Base-by-base conservation (phyloP, 2,113 vertebrate species). In the Ciconia boyciana region DNA sequence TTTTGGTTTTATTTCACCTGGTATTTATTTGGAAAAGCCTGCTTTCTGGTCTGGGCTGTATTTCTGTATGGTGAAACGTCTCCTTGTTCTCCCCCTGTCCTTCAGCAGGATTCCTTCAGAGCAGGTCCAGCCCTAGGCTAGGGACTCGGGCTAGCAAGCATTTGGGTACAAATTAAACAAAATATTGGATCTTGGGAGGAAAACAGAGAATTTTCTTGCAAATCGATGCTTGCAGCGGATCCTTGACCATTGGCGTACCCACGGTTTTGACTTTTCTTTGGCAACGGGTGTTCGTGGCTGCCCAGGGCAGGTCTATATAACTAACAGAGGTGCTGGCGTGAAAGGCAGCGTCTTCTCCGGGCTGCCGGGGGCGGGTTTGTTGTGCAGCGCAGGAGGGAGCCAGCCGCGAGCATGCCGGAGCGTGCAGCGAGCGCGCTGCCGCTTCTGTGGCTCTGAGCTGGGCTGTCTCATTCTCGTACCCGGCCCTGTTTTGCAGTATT, bases 401-500 rank as follows among this genome's bases (percentile, higher is more conserved):
- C 46, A 25, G 58, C n/a, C 31, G 4, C 3, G 26, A 25, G 36
- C 9, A 5, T 36, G 48, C 46, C 8, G 11, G 32, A 26, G 16
- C 12, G 25, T 8, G 46, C 34, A 10, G 58, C 4, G 8, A 10
- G 32, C 10, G 7, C 19, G 14, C 8, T 13, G 39, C 34, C 21
- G 3, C 28, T 74, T 14, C 52, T 11, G 16, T 6, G 36, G 82
- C 39, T 16, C 39, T 11, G 16, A 17, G 39, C 48, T 49, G 58
- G 19, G 29, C 4, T 6, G 6, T 16, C 62, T 52, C 12, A 51
- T 18, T 16, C 28, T 83, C 17, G 2, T 21, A 1, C 57, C 36
- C 11, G 8, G 60, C 66, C 96, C 21, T 97, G 72, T 96, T 78
- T 83, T 97, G 83, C 98, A 99, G 99, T 94, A 99, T 99, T 94